phyloP scores from a whole-genome alignment of 2,888 invertebrate genomes.

The Melikaiella ostensackeni region DNA sequence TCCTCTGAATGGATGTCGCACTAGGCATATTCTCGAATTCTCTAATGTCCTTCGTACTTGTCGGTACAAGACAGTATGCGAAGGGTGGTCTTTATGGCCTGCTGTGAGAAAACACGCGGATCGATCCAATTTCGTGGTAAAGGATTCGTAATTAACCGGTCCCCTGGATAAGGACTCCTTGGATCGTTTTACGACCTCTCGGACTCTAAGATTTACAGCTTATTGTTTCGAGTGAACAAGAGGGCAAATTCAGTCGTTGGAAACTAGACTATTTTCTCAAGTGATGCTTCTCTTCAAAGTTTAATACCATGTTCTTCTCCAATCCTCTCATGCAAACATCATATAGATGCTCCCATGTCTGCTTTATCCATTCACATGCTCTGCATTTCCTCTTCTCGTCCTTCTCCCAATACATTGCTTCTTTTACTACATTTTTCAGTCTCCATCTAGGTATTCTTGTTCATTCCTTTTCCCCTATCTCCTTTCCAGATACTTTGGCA shows the following conservation, averaged over 20 bases:
- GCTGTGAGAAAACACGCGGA: constrained; percentile 56
- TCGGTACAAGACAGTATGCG: constrained; percentile 45
- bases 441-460: too few species aligned
- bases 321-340: too few species aligned
- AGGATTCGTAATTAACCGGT: constrained; percentile 72
- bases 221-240: constrained; percentile 62
- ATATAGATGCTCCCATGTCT: too few species aligned
- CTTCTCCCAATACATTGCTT: too few species aligned
- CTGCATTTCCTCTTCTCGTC: too few species aligned
- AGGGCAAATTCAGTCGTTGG: not conserved
- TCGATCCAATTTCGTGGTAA: constrained; percentile 60
- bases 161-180: constrained; percentile 62
- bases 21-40: constrained; percentile 49
- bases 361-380: too few species aligned
- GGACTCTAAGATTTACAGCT: constrained; percentile 69
- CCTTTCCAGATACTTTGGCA: too few species aligned
- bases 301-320: too few species aligned
- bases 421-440: too few species aligned
- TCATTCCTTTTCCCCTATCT: too few species aligned
- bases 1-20: constrained; percentile 51
- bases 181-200: constrained; percentile 64
- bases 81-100: constrained; percentile 51
- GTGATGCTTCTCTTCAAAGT: too few species aligned
- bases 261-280: not conserved
- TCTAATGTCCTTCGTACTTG: constrained; percentile 51